phyloP scores from a whole-genome alignment of 2,888 invertebrate species.

The Cremastinae sp. region DNA sequence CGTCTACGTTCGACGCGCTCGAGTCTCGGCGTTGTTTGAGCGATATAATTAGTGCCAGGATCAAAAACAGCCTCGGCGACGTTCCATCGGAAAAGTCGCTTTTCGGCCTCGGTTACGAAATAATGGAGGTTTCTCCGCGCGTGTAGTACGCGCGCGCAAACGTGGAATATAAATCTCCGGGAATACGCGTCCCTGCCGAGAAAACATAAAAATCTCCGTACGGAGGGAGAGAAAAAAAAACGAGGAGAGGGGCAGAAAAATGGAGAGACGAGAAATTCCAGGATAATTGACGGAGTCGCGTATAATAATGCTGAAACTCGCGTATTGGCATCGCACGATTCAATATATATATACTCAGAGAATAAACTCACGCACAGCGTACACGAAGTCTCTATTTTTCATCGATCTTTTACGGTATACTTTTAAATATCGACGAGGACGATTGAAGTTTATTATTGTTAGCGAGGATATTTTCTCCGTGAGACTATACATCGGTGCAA shows the following conservation, averaged over 20 bases:
- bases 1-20: too few relatives aligned
- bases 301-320: conserved; percentile 4
- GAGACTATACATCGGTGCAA: conserved; percentile 42
- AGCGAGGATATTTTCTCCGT: conserved; percentile 57
- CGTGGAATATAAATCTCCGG: conserved; percentile 46
- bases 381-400: neutral
- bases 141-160: conserved; percentile 35
- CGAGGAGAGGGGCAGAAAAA: conserved; percentile 36
- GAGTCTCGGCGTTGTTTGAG: too few relatives aligned
- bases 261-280: conserved; percentile 54
- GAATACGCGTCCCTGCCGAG: conserved; percentile 40
- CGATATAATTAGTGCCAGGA: neutral
- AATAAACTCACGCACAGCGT: conserved; percentile 37
- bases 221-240: conserved; percentile 32
- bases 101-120: conserved; percentile 27
- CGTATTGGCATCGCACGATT: conserved; percentile 9
- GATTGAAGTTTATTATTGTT: conserved; percentile 50
- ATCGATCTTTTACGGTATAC: conserved; percentile 47
- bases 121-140: conserved; percentile 9
- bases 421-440: conserved; percentile 52
- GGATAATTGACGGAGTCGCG: conserved; percentile 57
- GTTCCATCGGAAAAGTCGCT: conserved; percentile 3
- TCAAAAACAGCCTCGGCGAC: conserved; percentile 15
- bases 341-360: conserved; percentile 9
- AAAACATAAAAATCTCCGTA: conserved; percentile 43